Evolutionary conservation across 2,113 vertebrate genomes (phyloP).

Genomic region (Vimba vimba): DNA sequence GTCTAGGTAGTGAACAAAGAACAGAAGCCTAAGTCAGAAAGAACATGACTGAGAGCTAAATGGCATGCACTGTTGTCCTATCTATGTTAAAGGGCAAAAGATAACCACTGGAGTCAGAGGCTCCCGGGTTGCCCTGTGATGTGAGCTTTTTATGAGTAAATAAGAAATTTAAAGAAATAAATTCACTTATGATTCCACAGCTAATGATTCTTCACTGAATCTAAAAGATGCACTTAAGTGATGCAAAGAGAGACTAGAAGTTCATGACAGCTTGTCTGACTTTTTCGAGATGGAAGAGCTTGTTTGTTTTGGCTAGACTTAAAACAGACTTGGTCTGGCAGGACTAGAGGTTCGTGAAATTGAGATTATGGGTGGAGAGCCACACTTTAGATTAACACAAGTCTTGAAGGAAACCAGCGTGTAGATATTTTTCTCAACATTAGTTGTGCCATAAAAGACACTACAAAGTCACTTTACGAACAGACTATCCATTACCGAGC

Average conservation of each 20-base stretch:
- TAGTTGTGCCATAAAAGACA: background rate
- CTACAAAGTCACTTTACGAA: conserved; percentile 48
- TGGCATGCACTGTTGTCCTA: conserved; percentile 71
- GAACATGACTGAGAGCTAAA: conserved; percentile 62
- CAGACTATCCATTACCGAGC: background rate
- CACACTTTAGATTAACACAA: conserved; percentile 60
- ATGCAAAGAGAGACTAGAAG: conserved; percentile 54
- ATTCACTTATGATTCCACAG: background rate
- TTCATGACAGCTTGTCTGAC: conserved; percentile 63
- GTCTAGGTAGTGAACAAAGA: conserved; percentile 30
- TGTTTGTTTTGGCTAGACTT: conserved; percentile 74
- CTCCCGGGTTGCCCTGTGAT: conserved; percentile 30
- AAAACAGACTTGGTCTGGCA: conserved; percentile 60
- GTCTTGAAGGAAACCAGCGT: conserved; percentile 60
- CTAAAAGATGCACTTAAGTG: conserved; percentile 58
- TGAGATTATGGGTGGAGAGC: conserved; percentile 56
- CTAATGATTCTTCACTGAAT: background rate
- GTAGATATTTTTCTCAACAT: conserved; percentile 64
- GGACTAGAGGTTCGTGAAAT: conserved; percentile 55
- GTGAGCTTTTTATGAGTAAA: conserved; percentile 5
- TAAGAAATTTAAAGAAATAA: background rate
- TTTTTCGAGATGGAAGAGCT: conserved; percentile 56
- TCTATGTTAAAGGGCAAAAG: conserved; percentile 75
- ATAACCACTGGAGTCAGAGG: conserved; percentile 70
- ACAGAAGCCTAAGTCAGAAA: conserved; percentile 29